Evolutionary conservation across 2,888 invertebrate species (phyloP), one percentile per base, ranked within the genome.

Genomic region (Chalcis sispes): DNA sequence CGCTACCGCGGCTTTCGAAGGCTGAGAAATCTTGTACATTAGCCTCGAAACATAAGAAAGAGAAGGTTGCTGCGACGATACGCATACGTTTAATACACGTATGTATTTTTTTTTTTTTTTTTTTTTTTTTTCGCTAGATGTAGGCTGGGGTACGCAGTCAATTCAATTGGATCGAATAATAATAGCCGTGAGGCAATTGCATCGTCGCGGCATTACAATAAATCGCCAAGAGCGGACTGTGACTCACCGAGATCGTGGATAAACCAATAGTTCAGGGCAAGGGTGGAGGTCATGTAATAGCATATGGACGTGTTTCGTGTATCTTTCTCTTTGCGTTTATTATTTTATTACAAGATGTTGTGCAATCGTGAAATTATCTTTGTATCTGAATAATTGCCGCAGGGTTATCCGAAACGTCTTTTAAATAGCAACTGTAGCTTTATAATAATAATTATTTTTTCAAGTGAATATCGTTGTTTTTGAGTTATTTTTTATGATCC

Each of bases 281-380:
- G 54, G 77, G 71, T 70, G 61, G 71, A 64, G 69, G 72, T 67
- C 64, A 58, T 79, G 77, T 66, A 73, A 67, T 80, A 78, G 72
- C 77, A 76, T 80, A 78, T 80, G 72, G 74, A 72, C 62, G 72
- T 72, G 76, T 32, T 75, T n/a, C n/a, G n/a, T n/a, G n/a, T n/a
- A n/a, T n/a, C n/a, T n/a, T 78, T 75, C 76, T 40, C 62, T 23
- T 54, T 62, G 64, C 32, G 29, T 15, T 36, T 7, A 4, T 36
- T 36, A 7, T 36, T 36, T 36, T 36, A 7, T 36, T 36, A 36
- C 10, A 36, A 36, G 36, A n/a, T n/a, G n/a, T n/a, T n/a, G n/a
- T n/a, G n/a, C n/a, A n/a, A n/a, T n/a, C n/a, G n/a, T n/a, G n/a
- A n/a, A n/a, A n/a, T n/a, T n/a, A n/a, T n/a, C n/a, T n/a, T n/a